Base-by-base conservation (phyloP, 2,113 vertebrate species). In the Orcinus orca region DNA sequence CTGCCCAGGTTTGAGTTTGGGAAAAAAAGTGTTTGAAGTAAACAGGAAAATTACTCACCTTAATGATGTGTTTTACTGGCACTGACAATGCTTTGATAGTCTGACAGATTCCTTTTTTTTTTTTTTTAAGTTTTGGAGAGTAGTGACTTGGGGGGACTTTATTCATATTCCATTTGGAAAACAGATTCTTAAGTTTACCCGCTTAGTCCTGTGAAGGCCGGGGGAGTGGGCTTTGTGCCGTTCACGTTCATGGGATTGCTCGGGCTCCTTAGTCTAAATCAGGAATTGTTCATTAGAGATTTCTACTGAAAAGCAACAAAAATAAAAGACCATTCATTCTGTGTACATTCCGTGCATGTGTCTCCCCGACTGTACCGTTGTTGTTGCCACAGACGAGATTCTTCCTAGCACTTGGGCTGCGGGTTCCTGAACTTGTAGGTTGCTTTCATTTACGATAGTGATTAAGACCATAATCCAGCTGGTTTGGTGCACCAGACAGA, bases 1-100 rank as follows among this genome's bases (percentile, higher is more conserved):
- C 99, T 99, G 99, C 98, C 99, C 98, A 98, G 98, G 96, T 99
- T 99, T 99, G 98, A 99, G 93, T 92, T 89, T 85, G 97, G 97
- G 98, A 89, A 92, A 97, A 92, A 89, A 97, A 96, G 87, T 97
- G 97, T 99, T 98, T 99, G 98, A 99, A 98, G 98, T 99, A 98
- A 98, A 98, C 98, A 99, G 98, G 98, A 98, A 99, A 99, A 99
- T 99, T 99, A 99, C 98, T 99, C 98, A 98, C 97, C 97, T 98
- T 97, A 98, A 98, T 98, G 98, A 98, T 98, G 98, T 98, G 96
- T 98, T 98, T 99, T 98, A 98, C 97, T 98, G 98, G 98, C 98
- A 98, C 89, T 98, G 98, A 98, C 96, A 95, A 63, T 65, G 76
- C 96, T 97, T 97, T 96, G 98, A 98, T 97, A 98, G 98, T 91